These are phyloP conservation scores for Vultur gryphus DNA, from an alignment of 2,797 vertebrate genomes.

Conservation along the genomic window DNA sequence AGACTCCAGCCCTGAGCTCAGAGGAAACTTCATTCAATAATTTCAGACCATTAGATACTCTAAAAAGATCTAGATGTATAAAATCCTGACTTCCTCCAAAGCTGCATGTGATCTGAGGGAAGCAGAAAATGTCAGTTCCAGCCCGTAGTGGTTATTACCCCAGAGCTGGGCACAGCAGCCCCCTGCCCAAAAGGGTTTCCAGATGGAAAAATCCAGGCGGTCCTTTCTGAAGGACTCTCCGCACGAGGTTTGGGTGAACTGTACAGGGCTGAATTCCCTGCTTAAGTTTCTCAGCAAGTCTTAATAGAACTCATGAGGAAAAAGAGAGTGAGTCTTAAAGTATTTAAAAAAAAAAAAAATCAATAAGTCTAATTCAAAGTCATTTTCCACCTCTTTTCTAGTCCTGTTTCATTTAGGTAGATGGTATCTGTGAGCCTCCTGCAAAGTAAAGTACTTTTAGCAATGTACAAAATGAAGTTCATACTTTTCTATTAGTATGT, in stretches of 20 bases:
- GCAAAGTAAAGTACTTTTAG: not conserved
- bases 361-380: not conserved
- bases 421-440: not conserved
- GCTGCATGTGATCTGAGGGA: not conserved
- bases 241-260: not conserved
- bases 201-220: not conserved
- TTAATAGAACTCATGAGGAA: not conserved
- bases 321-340: not conserved
- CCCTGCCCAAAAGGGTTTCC: not conserved
- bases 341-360: not conserved
- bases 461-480: not conserved
- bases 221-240: not conserved
- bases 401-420: not conserved
- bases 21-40: not conserved
- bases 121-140: not conserved
- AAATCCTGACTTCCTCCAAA: not conserved
- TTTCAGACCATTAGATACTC: not conserved
- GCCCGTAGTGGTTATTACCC: not conserved
- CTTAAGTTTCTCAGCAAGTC: not conserved
- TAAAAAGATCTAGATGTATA: not conserved
- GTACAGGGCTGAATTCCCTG: not conserved
- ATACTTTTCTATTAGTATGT: not conserved
- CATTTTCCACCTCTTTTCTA: not conserved
- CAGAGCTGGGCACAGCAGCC: not conserved
- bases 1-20: not conserved